Evolutionary conservation across 2,888 invertebrate genomes (phyloP).

Genomic region (Lacanobia oleracea): DNA sequence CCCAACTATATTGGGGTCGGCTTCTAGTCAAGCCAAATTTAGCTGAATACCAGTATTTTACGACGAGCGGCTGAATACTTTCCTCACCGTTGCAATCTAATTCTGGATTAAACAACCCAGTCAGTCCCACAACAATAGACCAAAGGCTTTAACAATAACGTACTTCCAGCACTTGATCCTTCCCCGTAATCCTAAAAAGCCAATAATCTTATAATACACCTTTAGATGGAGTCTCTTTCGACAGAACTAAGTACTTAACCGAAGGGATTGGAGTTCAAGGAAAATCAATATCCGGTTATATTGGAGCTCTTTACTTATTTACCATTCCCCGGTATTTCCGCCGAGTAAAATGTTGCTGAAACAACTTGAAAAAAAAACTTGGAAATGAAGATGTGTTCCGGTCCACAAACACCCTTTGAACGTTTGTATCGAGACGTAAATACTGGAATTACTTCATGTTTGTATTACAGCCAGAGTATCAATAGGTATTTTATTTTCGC

Average conservation of each 20-base stretch:
- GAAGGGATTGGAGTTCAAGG: conserved; percentile 47
- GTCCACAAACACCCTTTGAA: conserved; percentile 20
- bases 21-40: no score
- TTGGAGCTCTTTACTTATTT: conserved; percentile 57
- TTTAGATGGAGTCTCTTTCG: conserved; percentile 44
- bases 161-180: conserved; percentile 32
- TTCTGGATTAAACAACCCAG: background rate
- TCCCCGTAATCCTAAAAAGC: conserved; percentile 39
- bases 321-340: conserved; percentile 37
- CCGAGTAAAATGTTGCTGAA: conserved; percentile 34
- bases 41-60: no score
- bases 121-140: conserved; percentile 3
- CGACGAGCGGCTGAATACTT: no score
- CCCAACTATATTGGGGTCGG: no score
- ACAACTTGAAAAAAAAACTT: conserved; percentile 25
- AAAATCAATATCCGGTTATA: conserved; percentile 60
- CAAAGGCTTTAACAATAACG: conserved; percentile 19
- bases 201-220: conserved; percentile 59
- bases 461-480: background rate
- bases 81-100: background rate
- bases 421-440: conserved; percentile 23
- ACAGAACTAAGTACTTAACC: conserved; percentile 40
- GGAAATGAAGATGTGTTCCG: conserved; percentile 16
- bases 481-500: conserved; percentile 12
- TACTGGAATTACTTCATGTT: conserved; percentile 37